Percentiles rank a stretch among this genome's conserved stretches.
Evolutionary conservation across 2,113 vertebrate species (phyloP).

Genomic region (Hypanus sabinus): DNA sequence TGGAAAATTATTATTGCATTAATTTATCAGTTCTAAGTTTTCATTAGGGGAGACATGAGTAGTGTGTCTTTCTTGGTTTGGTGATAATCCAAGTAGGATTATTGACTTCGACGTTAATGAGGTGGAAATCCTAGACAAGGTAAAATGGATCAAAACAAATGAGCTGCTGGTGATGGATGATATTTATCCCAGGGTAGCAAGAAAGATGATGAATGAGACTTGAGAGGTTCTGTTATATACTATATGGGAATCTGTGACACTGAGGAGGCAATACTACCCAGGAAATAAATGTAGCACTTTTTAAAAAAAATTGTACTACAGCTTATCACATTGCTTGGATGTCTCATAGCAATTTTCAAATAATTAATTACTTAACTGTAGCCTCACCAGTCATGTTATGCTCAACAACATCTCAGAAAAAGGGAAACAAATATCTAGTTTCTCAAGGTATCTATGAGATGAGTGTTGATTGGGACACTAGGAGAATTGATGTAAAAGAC

Average conservation of each 20-base stretch:
- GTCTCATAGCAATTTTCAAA: not conserved
- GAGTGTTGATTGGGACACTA: not conserved
- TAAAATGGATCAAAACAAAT: not conserved
- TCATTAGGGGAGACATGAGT: not conserved
- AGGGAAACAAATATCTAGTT: not conserved
- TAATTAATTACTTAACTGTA: not conserved
- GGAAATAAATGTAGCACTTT: not conserved
- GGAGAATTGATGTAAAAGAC: not conserved
- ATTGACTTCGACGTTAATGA: not conserved
- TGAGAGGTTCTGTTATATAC: not conserved
- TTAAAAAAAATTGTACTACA: not conserved
- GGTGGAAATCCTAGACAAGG: constrained; percentile 12
- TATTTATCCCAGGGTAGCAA: not conserved
- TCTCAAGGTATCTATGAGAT: not conserved
- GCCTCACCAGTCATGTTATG: not conserved
- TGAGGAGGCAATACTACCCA: not conserved
- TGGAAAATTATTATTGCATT: not conserved
- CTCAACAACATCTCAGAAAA: not conserved
- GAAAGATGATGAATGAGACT: not conserved
- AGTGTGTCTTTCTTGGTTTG: not conserved
- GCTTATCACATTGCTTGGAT: not conserved
- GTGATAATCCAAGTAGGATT: constrained; percentile 2
- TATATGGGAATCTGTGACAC: not conserved
- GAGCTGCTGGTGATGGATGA: not conserved
- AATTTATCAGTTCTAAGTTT: not conserved